Evolutionary conservation across 2,888 invertebrate species (phyloP), one percentile per base, ranked within the genome.

Genomic region (Gibbula magus): DNA sequence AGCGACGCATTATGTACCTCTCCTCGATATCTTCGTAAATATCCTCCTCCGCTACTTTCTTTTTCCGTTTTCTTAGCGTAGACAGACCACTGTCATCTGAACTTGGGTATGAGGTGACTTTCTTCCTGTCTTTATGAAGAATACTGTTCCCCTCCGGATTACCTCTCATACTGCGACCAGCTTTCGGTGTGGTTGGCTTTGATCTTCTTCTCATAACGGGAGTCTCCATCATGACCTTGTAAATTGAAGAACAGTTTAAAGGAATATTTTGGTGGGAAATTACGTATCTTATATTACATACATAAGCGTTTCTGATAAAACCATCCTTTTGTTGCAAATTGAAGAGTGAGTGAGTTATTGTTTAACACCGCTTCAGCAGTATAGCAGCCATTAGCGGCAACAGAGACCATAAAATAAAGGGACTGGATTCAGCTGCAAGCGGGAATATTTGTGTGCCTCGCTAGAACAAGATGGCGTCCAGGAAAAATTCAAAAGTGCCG

Each of bases 111-210:
- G 82, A 85, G n/a, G 75, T 77, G 2, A 88, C 76, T 77, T 84
- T 85, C 75, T 79, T 75, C 51, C 80, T 83, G 8, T 83, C 83
- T 75, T 85, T 88, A 35, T 86, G 82, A 20, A 84, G 77, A 16
- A 88, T 86, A 67, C 88, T 89, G 82, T 88, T 85, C 32, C 89
- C 90, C 77, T 89, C 90, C 54, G 89, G 89, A 75, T 88, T 87
- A 10, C 86, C 88, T 22, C 89, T 81, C 67, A 82, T 80, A 56
- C 81, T 83, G 70, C 79, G 84, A 25, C 85, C 79, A 54, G 84
- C 83, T 52, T 79, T 82, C 45, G 75, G 51, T n/a, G 70, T 52
- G 22, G 45, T 61, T 10, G 22, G 52, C 52, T 75, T 79, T 51
- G 20, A n/a, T 20, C 39, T 51, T 39, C 29, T 78, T 74, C 61